Conservation (phyloP, 2,113 vertebrate species). For the Gracilinanus agilis region DNA sequence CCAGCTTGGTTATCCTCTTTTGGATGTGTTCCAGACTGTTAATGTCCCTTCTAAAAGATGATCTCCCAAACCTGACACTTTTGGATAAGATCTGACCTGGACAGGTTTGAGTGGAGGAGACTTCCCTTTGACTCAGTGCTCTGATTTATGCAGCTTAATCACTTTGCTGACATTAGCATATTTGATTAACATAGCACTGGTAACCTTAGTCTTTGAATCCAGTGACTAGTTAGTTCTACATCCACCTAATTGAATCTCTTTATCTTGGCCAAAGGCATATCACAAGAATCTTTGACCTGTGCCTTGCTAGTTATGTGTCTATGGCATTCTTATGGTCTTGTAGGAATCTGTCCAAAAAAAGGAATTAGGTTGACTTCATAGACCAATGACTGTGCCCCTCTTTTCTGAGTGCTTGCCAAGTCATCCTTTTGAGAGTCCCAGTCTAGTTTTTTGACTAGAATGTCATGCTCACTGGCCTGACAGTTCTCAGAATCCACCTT, state of each 20-base stretch:
- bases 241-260: not conserved
- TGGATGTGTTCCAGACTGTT: not conserved
- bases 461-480: not conserved
- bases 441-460: not conserved
- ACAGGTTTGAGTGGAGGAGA: not conserved
- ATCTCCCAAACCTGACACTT: not conserved
- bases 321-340: not conserved
- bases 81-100: not conserved
- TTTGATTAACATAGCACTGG: not conserved
- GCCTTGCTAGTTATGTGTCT: not conserved
- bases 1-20: not conserved
- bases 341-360: not conserved
- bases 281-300: not conserved
- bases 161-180: not conserved
- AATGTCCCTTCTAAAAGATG: not conserved
- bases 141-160: not conserved
- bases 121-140: not conserved
- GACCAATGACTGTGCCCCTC: not conserved
- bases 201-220: not conserved
- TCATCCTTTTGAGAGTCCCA: not conserved
- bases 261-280: not conserved
- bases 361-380: not conserved
- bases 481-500: not conserved
- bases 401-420: not conserved
- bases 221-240: not conserved